These are phyloP conservation scores for Drosophila trapezifrons DNA, from an alignment of 1,140 invertebrate genomes.

Conservation along the genomic window DNA sequence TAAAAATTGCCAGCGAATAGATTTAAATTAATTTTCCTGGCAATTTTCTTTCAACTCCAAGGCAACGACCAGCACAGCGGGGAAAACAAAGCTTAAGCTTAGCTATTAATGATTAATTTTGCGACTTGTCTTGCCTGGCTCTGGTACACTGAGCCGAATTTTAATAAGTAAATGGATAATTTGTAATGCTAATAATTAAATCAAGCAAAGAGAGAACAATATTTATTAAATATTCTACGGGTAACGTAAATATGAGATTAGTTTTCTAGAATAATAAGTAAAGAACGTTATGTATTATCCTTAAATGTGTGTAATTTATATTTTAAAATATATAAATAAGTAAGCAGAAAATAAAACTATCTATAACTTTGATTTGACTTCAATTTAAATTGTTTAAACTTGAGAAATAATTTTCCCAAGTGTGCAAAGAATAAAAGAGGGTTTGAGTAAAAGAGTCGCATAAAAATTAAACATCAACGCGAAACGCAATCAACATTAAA, in stretches of 20 bases:
- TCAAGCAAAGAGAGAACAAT: not conserved
- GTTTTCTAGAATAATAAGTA: no score
- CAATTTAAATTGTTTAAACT: not conserved
- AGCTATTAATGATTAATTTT: slow-evolving; percentile 75
- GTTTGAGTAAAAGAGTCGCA: slow-evolving; percentile 53
- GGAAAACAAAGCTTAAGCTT: slow-evolving; percentile 43
- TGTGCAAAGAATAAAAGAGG: not conserved
- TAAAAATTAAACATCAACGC: slow-evolving; percentile 77
- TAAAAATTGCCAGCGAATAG: slow-evolving; percentile 70
- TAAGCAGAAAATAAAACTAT: no score
- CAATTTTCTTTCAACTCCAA: slow-evolving; percentile 54
- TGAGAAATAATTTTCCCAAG: not conserved
- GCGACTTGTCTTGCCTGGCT: slow-evolving; percentile 13
- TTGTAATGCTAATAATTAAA: no score
- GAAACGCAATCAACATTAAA: slow-evolving; percentile 82
- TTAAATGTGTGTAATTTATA: no score
- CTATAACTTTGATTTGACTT: not conserved
- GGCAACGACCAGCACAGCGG: slow-evolving; percentile 30
- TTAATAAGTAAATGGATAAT: no score
- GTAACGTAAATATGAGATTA: not conserved
- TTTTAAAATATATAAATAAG: no score
- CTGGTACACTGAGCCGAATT: not conserved
- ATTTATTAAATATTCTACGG: not conserved
- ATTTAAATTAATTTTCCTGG: slow-evolving; percentile 70
- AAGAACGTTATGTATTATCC: no score